These are phyloP conservation scores for Tenthredo livida DNA, from an alignment of 2,888 invertebrate species.

Conservation along the genomic window DNA sequence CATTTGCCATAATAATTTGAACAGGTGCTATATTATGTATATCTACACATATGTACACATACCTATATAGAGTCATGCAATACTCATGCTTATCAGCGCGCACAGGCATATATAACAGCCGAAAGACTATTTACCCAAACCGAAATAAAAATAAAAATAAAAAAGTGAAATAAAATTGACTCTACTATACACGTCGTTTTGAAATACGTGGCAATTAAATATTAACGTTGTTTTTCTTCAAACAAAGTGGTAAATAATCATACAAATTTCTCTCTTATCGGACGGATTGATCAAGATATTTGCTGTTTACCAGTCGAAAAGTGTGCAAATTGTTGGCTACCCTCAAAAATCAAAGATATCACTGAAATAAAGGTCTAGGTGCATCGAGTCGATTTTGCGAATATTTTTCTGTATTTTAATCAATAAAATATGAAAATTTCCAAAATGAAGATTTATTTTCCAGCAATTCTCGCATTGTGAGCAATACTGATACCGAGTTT, in stretches of 20 bases:
- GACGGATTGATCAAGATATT: not conserved
- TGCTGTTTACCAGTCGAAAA: not conserved
- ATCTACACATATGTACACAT: not conserved
- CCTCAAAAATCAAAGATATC: too few relatives aligned
- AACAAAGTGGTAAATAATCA: not conserved
- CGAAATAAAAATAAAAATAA: not conserved
- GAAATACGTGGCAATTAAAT: not conserved
- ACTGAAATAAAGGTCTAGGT: too few relatives aligned
- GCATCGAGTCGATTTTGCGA: too few relatives aligned
- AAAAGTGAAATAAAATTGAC: not conserved
- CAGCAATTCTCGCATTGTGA: too few relatives aligned
- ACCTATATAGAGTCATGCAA: not conserved
- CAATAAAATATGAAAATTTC: too few relatives aligned
- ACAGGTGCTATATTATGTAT: not conserved
- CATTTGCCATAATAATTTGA: not conserved
- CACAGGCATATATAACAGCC: not conserved
- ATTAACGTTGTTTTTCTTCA: not conserved
- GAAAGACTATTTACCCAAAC: not conserved
- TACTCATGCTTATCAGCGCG: not conserved
- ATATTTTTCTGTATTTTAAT: too few relatives aligned
- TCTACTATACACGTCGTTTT: not conserved
- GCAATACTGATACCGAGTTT: too few relatives aligned
- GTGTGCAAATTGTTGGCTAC: too few relatives aligned
- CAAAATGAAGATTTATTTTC: too few relatives aligned
- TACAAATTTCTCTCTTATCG: not conserved